Evolutionary conservation across 2,888 invertebrate species (phyloP).

Genomic region (Acleris holmiana): DNA sequence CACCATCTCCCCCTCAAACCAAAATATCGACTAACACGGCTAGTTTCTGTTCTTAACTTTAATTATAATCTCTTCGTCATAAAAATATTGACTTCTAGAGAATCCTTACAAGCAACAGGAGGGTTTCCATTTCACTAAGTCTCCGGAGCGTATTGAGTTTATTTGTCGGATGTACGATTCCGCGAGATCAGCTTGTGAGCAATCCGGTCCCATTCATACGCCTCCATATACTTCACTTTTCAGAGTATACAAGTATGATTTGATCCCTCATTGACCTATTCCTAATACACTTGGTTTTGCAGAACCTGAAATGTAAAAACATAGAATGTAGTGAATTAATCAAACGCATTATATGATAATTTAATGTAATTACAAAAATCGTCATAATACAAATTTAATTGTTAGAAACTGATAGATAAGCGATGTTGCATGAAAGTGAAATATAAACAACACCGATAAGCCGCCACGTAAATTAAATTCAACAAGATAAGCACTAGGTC

Average conservation of each 20-base stretch:
- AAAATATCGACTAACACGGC: conserved; percentile 12
- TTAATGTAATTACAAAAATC: too few relatives aligned
- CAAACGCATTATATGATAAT: background rate
- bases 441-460: too few relatives aligned
- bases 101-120: conserved; percentile 48
- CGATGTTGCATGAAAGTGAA: too few relatives aligned
- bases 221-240: conserved; percentile 41
- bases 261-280: conserved; percentile 54
- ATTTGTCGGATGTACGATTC: conserved; percentile 73
- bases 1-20: conserved; percentile 1
- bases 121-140: conserved; percentile 54
- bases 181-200: conserved; percentile 68
- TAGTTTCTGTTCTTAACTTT: conserved; percentile 6
- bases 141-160: conserved; percentile 44
- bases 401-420: too few relatives aligned
- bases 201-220: conserved; percentile 46
- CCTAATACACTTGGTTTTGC: conserved; percentile 60
- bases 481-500: too few relatives aligned
- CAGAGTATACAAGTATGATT: conserved; percentile 35
- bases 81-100: conserved; percentile 32
- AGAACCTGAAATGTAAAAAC: conserved; percentile 54
- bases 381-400: too few relatives aligned
- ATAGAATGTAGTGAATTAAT: conserved; percentile 1
- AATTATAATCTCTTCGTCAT: conserved; percentile 25
- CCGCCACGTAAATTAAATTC: too few relatives aligned